phyloP scores from a whole-genome alignment of 2,888 invertebrate genomes.

The Nasonovia ribisnigri region DNA sequence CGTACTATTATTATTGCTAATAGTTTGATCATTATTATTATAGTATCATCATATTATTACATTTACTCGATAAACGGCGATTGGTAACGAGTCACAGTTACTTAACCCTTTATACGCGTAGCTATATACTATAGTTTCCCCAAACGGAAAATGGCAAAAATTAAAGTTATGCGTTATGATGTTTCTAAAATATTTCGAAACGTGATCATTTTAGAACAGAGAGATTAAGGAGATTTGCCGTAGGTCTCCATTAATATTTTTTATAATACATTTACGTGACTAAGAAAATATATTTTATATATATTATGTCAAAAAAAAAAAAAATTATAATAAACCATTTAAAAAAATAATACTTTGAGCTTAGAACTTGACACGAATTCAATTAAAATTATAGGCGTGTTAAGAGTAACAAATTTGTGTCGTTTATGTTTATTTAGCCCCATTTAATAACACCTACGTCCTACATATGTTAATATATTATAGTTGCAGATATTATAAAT shows the following conservation, averaged over 20 bases:
- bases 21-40: background rate
- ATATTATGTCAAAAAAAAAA: background rate
- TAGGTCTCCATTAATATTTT: background rate
- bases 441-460: background rate
- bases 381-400: background rate
- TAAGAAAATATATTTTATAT: background rate
- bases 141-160: background rate
- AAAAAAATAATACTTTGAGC: background rate
- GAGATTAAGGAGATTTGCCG: background rate
- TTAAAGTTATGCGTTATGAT: background rate
- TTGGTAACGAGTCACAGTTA: background rate
- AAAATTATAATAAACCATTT: background rate
- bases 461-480: background rate
- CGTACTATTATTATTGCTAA: background rate
- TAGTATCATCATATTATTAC: background rate
- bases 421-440: background rate
- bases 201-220: background rate
- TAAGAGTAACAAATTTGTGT: background rate
- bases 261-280: background rate
- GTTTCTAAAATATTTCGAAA: background rate
- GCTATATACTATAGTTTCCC: background rate
- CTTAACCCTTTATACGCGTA: background rate
- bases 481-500: background rate
- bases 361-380: background rate
- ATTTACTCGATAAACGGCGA: background rate